phyloP scores from a whole-genome alignment of 2,888 invertebrate genomes.

The Ischnus inquisitorius region DNA sequence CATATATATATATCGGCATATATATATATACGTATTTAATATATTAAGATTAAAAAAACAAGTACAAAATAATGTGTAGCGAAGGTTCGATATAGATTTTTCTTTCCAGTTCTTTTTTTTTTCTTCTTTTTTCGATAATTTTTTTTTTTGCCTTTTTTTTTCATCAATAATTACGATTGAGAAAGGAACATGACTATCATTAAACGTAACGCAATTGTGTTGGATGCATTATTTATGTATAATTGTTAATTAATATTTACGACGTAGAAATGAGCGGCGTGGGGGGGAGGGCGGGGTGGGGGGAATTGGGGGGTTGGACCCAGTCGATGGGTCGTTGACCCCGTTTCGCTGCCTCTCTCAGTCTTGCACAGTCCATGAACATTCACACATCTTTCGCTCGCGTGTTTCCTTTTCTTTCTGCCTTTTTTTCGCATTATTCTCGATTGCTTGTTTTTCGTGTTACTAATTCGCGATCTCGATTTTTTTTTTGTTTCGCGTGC shows the following conservation, averaged over 20 bases:
- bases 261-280: constrained; percentile 82
- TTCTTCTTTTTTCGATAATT: constrained; percentile 20
- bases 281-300: constrained; percentile 72
- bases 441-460: constrained; percentile 5
- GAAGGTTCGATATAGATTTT: constrained; percentile 79
- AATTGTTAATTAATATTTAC: constrained; percentile 81
- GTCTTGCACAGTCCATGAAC: constrained; percentile 82
- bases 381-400: constrained; percentile 73
- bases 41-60: constrained; percentile 81
- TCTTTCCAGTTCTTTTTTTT: constrained; percentile 40
- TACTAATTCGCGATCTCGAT: constrained; percentile 37
- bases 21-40: constrained; percentile 69
- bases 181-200: constrained; percentile 82
- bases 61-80: constrained; percentile 83
- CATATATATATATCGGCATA: constrained; percentile 63
- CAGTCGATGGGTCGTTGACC: constrained; percentile 76
- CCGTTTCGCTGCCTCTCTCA: constrained; percentile 82
- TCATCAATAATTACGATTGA: constrained; percentile 76
- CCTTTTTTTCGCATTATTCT: constrained; percentile 41
- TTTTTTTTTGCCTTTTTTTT: constrained; percentile 60
- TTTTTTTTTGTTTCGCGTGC: constrained; percentile 48
- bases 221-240: constrained; percentile 79
- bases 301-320: constrained; percentile 70
- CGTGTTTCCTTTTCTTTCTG: constrained; percentile 42
- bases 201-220: constrained; percentile 79